Base-by-base conservation (phyloP, 2,113 vertebrate genomes). In the Australoheros scitulus region DNA sequence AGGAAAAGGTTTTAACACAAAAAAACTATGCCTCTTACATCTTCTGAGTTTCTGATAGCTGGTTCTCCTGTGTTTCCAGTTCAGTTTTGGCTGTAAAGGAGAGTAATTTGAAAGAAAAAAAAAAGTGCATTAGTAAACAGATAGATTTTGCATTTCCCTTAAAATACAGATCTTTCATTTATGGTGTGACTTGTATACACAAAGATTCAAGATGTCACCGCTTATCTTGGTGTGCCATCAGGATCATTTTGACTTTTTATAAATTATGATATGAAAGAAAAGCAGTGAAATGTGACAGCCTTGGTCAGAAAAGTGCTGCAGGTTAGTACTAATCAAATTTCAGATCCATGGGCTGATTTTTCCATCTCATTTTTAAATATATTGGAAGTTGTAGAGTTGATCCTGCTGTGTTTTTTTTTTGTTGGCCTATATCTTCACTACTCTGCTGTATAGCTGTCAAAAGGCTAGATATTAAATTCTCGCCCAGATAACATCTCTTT, bases 21-120 rank as follows among this genome's bases (percentile, higher is more conserved):
- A 20, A 59, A 41, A 83, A 76, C 2, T 2, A 70, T 41, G 47
- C 57, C 34, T 88, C 96, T 96, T 94, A 98, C 98, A 95, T 97
- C 93, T 95, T 97, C 90, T 97, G 97, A 56, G 96, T 95, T 89
- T 96, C 96, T 81, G 94, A 86, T 84, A 99, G 91, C 70, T 97
- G 96, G 79, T 95, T 96, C 82, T 98, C 97, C 79, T 97, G 96
- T 4, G 92, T 89, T 81, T 98, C 97, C 93, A 98, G 96, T 65
- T 98, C 97, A 64, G 95, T 94, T 96, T 97, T 98, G 76, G 97
- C 98, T 99, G 94, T 57, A 93, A 93, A 91, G 89, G 47, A 90
- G 88, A 15, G 90, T n/a, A 81, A 11, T 74, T 74, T 55, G 36
- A 82, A 60, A 38, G 14, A 47, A 78, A 20, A 64, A 68, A 52